phyloP scores from a whole-genome alignment of 2,797 vertebrate genomes.

The Crocidura indochinensis region DNA sequence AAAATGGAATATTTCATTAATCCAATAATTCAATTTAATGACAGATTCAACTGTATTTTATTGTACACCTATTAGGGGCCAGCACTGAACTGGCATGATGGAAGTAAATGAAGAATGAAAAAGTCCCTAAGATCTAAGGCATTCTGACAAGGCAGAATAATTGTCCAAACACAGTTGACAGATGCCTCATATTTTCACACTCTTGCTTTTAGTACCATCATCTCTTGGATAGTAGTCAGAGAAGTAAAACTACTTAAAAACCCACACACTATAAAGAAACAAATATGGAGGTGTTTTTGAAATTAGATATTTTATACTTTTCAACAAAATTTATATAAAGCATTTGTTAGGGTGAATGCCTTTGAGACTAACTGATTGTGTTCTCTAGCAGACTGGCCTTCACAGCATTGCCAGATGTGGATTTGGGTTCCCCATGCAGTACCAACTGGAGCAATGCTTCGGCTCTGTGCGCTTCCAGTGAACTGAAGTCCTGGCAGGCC shows the following conservation, averaged over 20 bases:
- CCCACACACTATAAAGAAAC: slow-evolving; percentile 11
- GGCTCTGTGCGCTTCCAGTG: too few species aligned
- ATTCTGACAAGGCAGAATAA: background rate
- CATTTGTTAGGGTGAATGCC: too few species aligned
- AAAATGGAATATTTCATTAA: background rate
- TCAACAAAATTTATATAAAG: slow-evolving; percentile 13
- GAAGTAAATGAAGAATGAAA: background rate
- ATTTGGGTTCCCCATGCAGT: too few species aligned
- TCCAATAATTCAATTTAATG: background rate
- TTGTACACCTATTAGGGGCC: background rate
- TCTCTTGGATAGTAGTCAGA: background rate
- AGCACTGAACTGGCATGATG: background rate
- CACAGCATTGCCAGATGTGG: too few species aligned
- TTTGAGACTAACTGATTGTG: too few species aligned
- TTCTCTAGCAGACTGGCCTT: too few species aligned
- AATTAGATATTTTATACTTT: background rate
- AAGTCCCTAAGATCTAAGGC: background rate
- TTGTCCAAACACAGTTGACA: background rate
- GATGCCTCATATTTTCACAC: background rate
- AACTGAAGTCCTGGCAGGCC: too few species aligned
- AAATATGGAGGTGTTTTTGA: slow-evolving; percentile 27
- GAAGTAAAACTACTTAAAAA: slow-evolving; percentile 29
- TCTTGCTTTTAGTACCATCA: background rate
- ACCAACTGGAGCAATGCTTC: too few species aligned
- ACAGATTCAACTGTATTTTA: background rate